These are phyloP conservation scores for Karalla daura DNA, from an alignment of 2,797 vertebrate species.

Conservation along the genomic window DNA sequence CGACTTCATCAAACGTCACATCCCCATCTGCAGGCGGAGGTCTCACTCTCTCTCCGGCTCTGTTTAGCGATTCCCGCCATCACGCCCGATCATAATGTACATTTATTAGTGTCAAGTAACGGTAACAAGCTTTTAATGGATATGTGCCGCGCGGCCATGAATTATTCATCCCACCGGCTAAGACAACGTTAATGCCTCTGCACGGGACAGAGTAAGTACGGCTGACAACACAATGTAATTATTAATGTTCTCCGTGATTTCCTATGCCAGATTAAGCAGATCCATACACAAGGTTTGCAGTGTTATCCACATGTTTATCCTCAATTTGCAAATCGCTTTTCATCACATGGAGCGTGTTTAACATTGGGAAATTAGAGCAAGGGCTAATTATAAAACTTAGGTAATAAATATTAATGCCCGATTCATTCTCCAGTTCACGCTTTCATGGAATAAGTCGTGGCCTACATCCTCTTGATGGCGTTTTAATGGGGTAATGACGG, in stretches of 20 bases:
- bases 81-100: constrained; percentile 44
- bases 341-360: constrained; percentile 16
- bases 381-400: constrained; percentile 27
- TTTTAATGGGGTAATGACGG: constrained; percentile 17
- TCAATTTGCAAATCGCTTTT: constrained; percentile 46
- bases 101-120: constrained; percentile 68
- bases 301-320: constrained; percentile 45
- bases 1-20: too few relatives aligned
- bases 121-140: constrained; percentile 63
- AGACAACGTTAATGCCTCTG: constrained; percentile 52
- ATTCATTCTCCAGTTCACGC: constrained; percentile 20
- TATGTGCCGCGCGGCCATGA: constrained; percentile 57
- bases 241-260: constrained; percentile 41
- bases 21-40: constrained; percentile 20
- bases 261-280: constrained; percentile 41
- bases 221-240: constrained; percentile 60
- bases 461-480: constrained; percentile 13
- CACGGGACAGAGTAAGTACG: constrained; percentile 37
- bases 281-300: constrained; percentile 19
- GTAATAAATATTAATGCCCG: constrained; percentile 48
- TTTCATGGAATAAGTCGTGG: not conserved
- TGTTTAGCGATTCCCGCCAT: constrained; percentile 43
- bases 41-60: constrained; percentile 10
- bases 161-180: constrained; percentile 65
- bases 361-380: constrained; percentile 28